phyloP scores from a whole-genome alignment of 2,888 invertebrate species.

The Plebejus anna region DNA sequence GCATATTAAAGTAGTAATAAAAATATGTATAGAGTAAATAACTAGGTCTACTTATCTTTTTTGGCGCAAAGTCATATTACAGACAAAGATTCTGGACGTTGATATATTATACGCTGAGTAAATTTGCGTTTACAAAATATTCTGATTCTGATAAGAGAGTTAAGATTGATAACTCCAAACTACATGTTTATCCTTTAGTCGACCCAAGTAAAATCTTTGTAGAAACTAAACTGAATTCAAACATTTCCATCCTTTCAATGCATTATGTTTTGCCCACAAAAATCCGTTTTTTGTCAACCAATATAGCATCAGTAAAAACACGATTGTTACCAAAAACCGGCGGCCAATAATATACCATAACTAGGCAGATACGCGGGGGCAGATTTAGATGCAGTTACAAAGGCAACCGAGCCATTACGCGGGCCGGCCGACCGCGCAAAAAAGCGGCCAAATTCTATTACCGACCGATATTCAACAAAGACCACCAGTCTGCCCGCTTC shows the following conservation, averaged over 20 bases:
- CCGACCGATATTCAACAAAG: slow-evolving; percentile 78
- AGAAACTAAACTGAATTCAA: not conserved
- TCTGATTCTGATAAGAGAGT: too few relatives aligned
- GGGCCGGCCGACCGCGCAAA: slow-evolving; percentile 69
- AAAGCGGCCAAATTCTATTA: slow-evolving; percentile 79
- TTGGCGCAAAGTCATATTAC: too few relatives aligned
- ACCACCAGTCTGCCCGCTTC: slow-evolving; percentile 68
- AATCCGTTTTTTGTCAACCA: slow-evolving; percentile 23
- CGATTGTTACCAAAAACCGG: slow-evolving; percentile 8
- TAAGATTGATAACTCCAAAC: too few relatives aligned
- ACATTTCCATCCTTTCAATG: not conserved
- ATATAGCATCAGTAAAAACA: slow-evolving; percentile 9
- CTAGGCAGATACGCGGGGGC: slow-evolving; percentile 55
- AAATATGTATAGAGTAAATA: not conserved
- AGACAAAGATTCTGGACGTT: too few relatives aligned
- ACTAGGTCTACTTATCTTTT: not conserved
- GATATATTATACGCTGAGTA: too few relatives aligned
- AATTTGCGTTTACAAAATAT: too few relatives aligned
- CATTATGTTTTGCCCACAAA: not conserved
- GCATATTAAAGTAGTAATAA: not conserved
- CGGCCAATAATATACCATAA: slow-evolving; percentile 45
- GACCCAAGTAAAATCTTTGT: too few relatives aligned
- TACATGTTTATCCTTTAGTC: too few relatives aligned
- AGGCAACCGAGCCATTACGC: slow-evolving; percentile 73
- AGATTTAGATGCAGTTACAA: slow-evolving; percentile 76